Conservation (phyloP, 2,113 vertebrate genomes). For the Clarias magur region DNA sequence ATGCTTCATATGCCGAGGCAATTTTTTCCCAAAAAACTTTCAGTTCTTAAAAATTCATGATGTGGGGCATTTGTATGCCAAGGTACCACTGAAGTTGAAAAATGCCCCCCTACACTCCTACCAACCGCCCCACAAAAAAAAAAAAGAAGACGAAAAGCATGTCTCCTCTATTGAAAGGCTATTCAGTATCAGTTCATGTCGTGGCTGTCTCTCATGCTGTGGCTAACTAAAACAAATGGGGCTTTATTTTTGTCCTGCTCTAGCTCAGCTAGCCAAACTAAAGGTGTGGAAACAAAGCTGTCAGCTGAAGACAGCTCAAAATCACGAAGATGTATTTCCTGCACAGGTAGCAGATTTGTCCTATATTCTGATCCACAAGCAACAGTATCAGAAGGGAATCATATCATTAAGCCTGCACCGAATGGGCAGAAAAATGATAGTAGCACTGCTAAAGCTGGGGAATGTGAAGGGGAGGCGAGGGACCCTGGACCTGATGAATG, state of each 20-base stretch:
- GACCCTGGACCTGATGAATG: neutral
- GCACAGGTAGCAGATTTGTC: conserved; percentile 59
- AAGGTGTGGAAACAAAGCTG: conserved; percentile 60
- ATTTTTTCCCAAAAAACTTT: too few relatives aligned
- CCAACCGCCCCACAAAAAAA: too few relatives aligned
- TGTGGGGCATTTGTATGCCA: too few relatives aligned
- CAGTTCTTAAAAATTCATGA: too few relatives aligned
- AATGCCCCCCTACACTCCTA: conserved; percentile 11
- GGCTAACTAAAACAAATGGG: conserved; percentile 68
- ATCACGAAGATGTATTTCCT: conserved; percentile 65
- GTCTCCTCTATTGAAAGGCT: conserved; percentile 46
- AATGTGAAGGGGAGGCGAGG: neutral
- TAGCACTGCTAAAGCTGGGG: neutral
- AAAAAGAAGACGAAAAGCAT: conserved; percentile 7
- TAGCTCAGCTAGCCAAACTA: conserved; percentile 60
- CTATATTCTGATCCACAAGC: conserved; percentile 59
- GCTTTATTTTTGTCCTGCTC: conserved; percentile 56
- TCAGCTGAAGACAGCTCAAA: conserved; percentile 47
- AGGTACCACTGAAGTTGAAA: conserved; percentile 13
- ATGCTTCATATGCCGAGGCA: too few relatives aligned
- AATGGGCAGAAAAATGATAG: conserved; percentile 5
- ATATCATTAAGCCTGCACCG: neutral
- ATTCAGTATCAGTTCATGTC: conserved; percentile 52
- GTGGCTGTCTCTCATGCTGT: conserved; percentile 53
- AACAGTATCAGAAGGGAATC: conserved; percentile 52